Evolutionary conservation across 35 echinoderm and acorn worm genomes (phyloP).

Genomic region (Strongylocentrotus purpuratus): DNA sequence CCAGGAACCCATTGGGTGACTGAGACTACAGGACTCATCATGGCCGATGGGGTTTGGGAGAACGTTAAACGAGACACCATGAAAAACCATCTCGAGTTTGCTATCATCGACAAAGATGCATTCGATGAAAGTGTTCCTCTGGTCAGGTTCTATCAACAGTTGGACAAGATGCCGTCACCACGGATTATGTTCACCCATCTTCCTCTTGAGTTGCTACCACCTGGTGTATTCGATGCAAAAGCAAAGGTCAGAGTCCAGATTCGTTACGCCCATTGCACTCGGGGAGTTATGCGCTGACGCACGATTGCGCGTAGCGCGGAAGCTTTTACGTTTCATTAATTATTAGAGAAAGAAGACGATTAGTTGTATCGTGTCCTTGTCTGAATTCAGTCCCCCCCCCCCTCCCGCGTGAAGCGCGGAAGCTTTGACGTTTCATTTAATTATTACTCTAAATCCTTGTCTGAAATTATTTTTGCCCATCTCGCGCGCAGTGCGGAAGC

Average conservation of each 20-base stretch:
- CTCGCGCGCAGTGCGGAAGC: too few relatives aligned
- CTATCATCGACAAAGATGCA: background rate
- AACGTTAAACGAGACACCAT: background rate
- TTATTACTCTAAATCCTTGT: too few relatives aligned
- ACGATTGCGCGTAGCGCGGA: too few relatives aligned
- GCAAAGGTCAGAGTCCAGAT: constrained; percentile 12
- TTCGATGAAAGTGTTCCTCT: background rate
- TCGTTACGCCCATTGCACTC: too few relatives aligned
- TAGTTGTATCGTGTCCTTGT: too few relatives aligned
- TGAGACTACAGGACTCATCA: background rate
- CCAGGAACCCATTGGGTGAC: constrained; percentile 20
- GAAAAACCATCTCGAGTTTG: constrained; percentile 7
- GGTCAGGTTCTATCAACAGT: background rate
- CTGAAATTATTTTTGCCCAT: too few relatives aligned
- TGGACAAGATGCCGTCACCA: constrained; percentile 22
- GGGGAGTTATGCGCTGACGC: too few relatives aligned
- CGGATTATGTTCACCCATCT: constrained; percentile 26
- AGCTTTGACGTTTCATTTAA: too few relatives aligned
- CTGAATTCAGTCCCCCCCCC: too few relatives aligned
- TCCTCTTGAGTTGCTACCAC: constrained; percentile 8
- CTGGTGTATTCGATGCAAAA: constrained; percentile 14
- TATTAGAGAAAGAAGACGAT: too few relatives aligned
- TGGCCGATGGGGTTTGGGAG: constrained; percentile 29
- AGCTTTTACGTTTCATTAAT: too few relatives aligned
- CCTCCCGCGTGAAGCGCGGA: too few relatives aligned